Evolutionary conservation across 1,140 invertebrate genomes (phyloP).

Genomic region (Ganaspis sp.): DNA sequence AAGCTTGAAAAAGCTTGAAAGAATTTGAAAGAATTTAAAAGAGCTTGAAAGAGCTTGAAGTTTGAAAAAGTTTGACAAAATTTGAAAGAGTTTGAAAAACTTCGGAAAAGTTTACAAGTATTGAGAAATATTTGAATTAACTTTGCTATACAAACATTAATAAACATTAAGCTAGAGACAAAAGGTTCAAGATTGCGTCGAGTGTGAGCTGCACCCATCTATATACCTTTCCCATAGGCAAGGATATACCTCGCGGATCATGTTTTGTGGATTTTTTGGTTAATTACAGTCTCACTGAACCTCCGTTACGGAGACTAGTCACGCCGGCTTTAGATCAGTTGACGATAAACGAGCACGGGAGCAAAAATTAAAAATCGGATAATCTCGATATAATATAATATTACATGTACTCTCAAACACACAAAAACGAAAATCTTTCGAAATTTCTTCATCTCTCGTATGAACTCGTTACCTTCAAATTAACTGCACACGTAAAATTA

Average conservation of each 20-base stretch:
- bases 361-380: background rate
- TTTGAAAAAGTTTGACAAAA: too few relatives aligned
- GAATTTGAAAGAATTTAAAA: too few relatives aligned
- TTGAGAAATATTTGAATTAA: too few relatives aligned
- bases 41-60: too few relatives aligned
- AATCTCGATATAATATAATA: background rate
- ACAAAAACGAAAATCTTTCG: background rate
- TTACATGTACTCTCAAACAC: background rate
- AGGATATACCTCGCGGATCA: background rate
- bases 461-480: too few relatives aligned
- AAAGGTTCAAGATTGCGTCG: background rate
- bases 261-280: background rate
- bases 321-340: constrained; percentile 8
- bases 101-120: too few relatives aligned
- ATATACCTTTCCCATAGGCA: background rate
- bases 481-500: too few relatives aligned
- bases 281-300: background rate
- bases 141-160: background rate
- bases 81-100: too few relatives aligned
- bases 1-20: too few relatives aligned
- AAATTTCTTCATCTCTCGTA: too few relatives aligned
- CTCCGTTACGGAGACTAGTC: background rate
- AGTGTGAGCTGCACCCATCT: constrained; percentile 5
- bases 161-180: too few relatives aligned
- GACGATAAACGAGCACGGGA: background rate